Conservation (phyloP, 2,888 invertebrate species). For the Drosophila meridionalis region DNA sequence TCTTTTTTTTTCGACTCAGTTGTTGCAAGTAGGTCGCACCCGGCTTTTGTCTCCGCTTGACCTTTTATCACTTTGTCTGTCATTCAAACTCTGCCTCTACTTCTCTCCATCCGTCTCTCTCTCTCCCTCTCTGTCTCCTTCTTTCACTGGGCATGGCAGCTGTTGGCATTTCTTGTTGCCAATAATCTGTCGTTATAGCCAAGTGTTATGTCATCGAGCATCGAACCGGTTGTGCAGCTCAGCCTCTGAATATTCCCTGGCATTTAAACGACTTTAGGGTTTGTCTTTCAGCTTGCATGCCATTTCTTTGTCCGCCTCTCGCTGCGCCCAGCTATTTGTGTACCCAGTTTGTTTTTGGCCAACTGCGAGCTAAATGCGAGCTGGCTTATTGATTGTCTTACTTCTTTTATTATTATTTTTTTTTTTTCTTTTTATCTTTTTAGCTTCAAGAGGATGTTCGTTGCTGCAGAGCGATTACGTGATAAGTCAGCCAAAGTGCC, state of each 20-base stretch:
- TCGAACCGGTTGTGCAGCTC: conserved; percentile 66
- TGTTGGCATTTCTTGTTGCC: conserved; percentile 48
- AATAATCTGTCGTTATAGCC: conserved; percentile 70
- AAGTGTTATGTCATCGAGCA: conserved; percentile 72
- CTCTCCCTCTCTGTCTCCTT: background rate
- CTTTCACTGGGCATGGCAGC: conserved; percentile 13
- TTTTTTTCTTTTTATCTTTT: background rate
- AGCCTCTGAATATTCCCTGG: conserved; percentile 57
- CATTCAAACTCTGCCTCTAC: background rate
- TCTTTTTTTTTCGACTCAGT: conserved; percentile 19
- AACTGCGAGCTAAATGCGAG: conserved; percentile 26
- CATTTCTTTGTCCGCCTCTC: conserved; percentile 39
- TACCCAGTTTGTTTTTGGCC: conserved; percentile 23
- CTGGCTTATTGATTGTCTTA: conserved; percentile 41
- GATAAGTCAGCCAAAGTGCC: conserved; percentile 42
- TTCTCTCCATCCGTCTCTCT: background rate
- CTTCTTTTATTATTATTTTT: conserved; percentile 6
- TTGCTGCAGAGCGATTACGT: conserved; percentile 39
- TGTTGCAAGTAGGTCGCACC: conserved; percentile 57
- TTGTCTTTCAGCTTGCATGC: conserved; percentile 37
- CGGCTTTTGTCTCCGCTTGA: conserved; percentile 53
- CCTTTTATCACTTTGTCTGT: conserved; percentile 41
- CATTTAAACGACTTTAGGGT: conserved; percentile 59
- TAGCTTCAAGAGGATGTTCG: conserved; percentile 45
- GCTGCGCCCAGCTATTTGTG: conserved; percentile 17